Evolutionary conservation across 1,140 invertebrate genomes (phyloP).

Genomic region (Ruditapes philippinarum): DNA sequence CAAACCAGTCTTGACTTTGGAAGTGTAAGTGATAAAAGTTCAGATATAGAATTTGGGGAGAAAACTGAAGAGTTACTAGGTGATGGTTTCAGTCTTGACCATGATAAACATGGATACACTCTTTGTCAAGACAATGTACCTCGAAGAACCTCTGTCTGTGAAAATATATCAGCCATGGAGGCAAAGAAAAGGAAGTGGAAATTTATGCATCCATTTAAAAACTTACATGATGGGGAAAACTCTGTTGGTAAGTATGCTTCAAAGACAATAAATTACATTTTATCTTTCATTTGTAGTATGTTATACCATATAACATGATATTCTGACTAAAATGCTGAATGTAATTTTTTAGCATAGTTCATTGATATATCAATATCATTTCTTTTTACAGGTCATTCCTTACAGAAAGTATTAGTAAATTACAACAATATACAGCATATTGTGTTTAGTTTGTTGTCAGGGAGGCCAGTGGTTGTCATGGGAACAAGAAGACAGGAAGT

Average conservation of each 20-base stretch:
- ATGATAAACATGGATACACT: not conserved
- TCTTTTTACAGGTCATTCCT: conserved; percentile 13
- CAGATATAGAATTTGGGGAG: not conserved
- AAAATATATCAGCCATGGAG: not conserved
- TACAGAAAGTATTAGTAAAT: conserved; percentile 25
- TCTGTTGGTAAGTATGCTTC: conserved; percentile 6
- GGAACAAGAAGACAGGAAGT: conserved; percentile 60
- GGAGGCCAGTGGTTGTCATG: conserved; percentile 63
- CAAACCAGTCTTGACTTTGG: not conserved
- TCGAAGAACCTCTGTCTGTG: too few relatives aligned
- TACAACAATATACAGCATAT: conserved; percentile 61
- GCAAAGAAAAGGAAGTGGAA: not conserved
- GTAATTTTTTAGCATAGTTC: too few relatives aligned
- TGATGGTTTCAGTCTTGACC: not conserved
- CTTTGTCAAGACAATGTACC: not conserved
- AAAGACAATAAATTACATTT: too few relatives aligned
- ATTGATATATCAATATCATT: too few relatives aligned
- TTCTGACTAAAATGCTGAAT: too few relatives aligned
- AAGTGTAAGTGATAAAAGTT: not conserved
- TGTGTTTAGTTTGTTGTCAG: conserved; percentile 61
- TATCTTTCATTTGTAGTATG: too few relatives aligned
- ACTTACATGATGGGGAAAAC: conserved; percentile 10
- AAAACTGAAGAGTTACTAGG: not conserved
- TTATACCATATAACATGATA: too few relatives aligned
- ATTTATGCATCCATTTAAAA: conserved; percentile 27